A percentile compares a stretch with the other conserved stretches of the same genome.
phyloP scores from a whole-genome alignment of 2,888 invertebrate genomes.

The Agriopis aurantiaria region DNA sequence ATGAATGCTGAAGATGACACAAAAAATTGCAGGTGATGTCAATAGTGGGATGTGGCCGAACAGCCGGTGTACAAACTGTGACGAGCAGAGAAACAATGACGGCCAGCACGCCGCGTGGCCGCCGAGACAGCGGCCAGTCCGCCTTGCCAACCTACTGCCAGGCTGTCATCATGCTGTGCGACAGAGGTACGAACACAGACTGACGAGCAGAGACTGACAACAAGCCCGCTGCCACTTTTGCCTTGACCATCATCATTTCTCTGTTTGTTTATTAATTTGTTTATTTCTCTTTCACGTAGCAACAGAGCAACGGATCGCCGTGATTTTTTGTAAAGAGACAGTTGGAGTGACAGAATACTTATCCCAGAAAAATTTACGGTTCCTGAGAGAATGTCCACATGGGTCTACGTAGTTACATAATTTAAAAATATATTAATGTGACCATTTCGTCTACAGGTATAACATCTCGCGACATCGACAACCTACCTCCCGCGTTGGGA shows the following conservation, averaged over 20 bases:
- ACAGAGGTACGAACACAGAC: slow-evolving; percentile 53
- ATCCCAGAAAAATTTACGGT: too few species aligned
- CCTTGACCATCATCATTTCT: too few species aligned
- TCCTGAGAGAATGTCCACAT: slow-evolving; percentile 11
- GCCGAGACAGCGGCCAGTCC: slow-evolving; percentile 39
- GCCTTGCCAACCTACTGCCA: slow-evolving; percentile 51
- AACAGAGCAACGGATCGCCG: too few species aligned
- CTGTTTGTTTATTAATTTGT: too few species aligned
- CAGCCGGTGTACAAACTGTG: slow-evolving; percentile 65
- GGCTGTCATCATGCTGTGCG: slow-evolving; percentile 59
- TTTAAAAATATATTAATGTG: slow-evolving; percentile 45
- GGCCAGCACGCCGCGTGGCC: slow-evolving; percentile 68
- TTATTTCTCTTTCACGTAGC: too few species aligned
- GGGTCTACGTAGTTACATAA: too few species aligned
- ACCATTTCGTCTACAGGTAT: slow-evolving; percentile 79
- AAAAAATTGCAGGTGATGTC: slow-evolving; percentile 58
- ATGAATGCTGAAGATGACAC: neutral
- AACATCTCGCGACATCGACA: slow-evolving; percentile 89
- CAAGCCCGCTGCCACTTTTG: slow-evolving; percentile 47
- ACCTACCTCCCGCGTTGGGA: slow-evolving; percentile 88
- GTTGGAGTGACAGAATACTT: too few species aligned
- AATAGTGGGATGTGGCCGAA: slow-evolving; percentile 61
- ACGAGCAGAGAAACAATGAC: slow-evolving; percentile 57
- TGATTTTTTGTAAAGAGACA: too few species aligned
- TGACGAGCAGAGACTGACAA: slow-evolving; percentile 42